A percentile compares a stretch with the other conserved stretches of the same genome.
Conservation (phyloP, 2,113 vertebrate species). For the Chroicocephalus ridibundus region DNA sequence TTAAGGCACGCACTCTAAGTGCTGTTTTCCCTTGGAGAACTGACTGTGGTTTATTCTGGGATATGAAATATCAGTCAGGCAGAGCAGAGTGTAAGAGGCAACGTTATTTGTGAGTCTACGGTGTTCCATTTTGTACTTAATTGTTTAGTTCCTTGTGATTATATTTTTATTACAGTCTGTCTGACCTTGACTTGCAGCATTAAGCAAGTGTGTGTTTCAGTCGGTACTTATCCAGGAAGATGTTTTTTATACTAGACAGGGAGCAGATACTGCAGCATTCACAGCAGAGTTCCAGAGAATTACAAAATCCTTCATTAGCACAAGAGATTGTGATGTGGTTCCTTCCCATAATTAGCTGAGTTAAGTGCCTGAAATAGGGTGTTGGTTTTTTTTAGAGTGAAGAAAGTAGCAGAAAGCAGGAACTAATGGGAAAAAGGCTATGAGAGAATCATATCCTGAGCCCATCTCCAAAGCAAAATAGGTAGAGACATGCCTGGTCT, state of each 20-base stretch:
- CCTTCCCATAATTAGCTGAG: not conserved
- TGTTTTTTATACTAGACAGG: not conserved
- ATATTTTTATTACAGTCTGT: not conserved
- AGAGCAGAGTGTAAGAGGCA: not conserved
- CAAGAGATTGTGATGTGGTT: not conserved
- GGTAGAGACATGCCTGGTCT: not conserved
- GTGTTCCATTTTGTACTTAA: not conserved
- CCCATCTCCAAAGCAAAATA: not conserved
- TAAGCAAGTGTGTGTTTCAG: not conserved
- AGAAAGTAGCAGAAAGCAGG: not conserved
- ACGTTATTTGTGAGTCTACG: not conserved
- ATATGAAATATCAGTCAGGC: not conserved
- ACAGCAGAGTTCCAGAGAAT: not conserved
- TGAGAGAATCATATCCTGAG: not conserved
- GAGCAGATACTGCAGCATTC: not conserved
- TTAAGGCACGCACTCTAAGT: not conserved
- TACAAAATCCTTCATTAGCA: not conserved
- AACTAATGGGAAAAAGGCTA: not conserved
- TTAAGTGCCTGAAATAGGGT: not conserved
- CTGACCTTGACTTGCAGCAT: not conserved
- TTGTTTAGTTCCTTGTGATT: not conserved
- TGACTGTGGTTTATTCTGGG: not conserved
- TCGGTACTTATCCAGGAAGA: not conserved
- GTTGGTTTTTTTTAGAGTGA: not conserved
- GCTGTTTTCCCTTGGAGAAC: not conserved